Evolutionary conservation across 92 coral and sea anemone genomes (phyloP).

Genomic region (Bergia sp.): DNA sequence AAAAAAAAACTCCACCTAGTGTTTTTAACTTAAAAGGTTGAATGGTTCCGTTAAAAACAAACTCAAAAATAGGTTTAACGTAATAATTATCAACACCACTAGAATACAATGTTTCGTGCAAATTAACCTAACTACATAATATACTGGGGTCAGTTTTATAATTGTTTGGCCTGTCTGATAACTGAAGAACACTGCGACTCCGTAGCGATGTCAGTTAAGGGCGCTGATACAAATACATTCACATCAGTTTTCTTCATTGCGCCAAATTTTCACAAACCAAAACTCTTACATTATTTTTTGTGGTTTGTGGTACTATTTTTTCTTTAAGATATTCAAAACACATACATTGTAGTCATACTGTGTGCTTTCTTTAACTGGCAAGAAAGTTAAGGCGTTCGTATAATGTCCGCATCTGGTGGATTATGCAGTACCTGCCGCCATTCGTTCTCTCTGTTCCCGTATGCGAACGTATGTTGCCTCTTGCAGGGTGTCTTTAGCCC

Average conservation of each 20-base stretch:
- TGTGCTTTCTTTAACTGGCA: background rate
- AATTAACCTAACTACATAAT: background rate
- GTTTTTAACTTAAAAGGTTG: background rate
- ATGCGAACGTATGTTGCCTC: slow-evolving; percentile 84
- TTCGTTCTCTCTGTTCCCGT: slow-evolving; percentile 79
- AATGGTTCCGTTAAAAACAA: background rate
- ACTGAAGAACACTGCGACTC: background rate
- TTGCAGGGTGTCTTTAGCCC: slow-evolving; percentile 90
- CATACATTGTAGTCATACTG: no score
- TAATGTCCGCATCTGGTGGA: background rate
- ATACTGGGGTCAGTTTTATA: background rate
- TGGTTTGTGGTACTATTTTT: background rate
- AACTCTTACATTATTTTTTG: background rate
- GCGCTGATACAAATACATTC: background rate
- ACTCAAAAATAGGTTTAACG: background rate
- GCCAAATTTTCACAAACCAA: background rate
- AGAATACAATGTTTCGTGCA: background rate
- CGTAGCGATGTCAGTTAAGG: background rate
- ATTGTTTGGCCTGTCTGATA: background rate
- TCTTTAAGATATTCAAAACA: background rate
- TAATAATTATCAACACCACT: background rate
- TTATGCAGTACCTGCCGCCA: slow-evolving; percentile 97
- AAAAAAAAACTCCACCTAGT: background rate
- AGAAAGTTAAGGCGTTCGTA: background rate
- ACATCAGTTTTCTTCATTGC: background rate